Evolutionary conservation across 2,797 vertebrate species (phyloP).

Genomic region (Gouania willdenowi): DNA sequence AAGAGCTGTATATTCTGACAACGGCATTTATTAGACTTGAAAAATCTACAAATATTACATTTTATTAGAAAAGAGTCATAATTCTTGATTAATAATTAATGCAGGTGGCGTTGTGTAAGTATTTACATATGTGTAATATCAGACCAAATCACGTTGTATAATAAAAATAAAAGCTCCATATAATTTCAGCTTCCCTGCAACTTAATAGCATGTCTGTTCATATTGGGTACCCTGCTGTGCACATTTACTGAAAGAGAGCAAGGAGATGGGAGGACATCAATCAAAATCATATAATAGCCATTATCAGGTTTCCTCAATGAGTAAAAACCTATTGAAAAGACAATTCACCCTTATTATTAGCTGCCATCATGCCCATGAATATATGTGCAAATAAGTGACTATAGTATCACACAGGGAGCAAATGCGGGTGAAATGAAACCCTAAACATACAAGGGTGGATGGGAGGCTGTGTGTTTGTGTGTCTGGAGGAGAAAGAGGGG

Average conservation of each 20-base stretch:
- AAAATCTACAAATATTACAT: no score
- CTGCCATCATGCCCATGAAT: constrained; percentile 89
- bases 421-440: constrained; percentile 85
- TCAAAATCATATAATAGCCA: constrained; percentile 79
- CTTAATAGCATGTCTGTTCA: constrained; percentile 24
- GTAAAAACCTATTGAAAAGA: constrained; percentile 88
- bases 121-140: constrained; percentile 45
- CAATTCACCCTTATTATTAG: constrained; percentile 89
- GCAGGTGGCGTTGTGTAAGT: constrained; percentile 21
- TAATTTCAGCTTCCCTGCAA: constrained; percentile 33
- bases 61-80: constrained; percentile 16
- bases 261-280: constrained; percentile 64
- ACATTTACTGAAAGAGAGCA: constrained; percentile 18
- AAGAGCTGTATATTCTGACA: no score
- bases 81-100: constrained; percentile 44
- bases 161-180: constrained; percentile 49
- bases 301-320: constrained; percentile 78
- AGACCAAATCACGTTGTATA: constrained; percentile 49
- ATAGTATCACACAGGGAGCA: constrained; percentile 89
- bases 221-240: constrained; percentile 30
- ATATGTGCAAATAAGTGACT: constrained; percentile 98
- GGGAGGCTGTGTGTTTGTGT: constrained; percentile 42
- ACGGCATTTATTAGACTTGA: no score
- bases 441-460: constrained; percentile 71
- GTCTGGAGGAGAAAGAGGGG: constrained; percentile 38